These are phyloP conservation scores for Apotomis turbidana DNA, from an alignment of 2,888 invertebrate species.

Conservation along the genomic window DNA sequence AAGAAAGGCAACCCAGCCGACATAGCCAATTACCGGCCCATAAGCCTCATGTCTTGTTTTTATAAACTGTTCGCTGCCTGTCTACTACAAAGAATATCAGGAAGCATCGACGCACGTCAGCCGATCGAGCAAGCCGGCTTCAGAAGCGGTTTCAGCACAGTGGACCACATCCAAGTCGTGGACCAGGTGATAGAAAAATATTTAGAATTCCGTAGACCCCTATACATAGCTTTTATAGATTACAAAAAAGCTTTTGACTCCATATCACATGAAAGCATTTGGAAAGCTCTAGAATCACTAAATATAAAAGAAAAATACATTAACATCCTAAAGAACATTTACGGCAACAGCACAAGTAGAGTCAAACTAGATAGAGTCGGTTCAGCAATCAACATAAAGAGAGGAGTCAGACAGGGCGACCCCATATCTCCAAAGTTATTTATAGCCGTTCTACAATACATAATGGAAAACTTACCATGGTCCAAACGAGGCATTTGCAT, in stretches of 20 bases:
- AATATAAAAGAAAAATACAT: conserved; percentile 35
- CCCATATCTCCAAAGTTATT: not conserved
- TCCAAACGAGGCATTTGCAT: not conserved
- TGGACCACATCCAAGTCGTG: conserved; percentile 39
- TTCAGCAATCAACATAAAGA: not conserved
- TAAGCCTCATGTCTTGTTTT: not conserved
- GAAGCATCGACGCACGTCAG: conserved; percentile 34
- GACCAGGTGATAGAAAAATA: conserved; percentile 23
- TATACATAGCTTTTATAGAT: conserved; percentile 14
- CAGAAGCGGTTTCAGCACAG: conserved; percentile 35
- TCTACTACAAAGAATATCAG: not conserved
- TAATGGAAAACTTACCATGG: not conserved
- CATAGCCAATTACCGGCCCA: not conserved
- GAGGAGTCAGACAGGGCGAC: conserved; percentile 6
- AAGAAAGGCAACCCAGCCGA: not conserved
- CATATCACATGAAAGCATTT: conserved; percentile 3
- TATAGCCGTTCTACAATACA: conserved; percentile 2
- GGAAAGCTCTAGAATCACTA: conserved; percentile 31
- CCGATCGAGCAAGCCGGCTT: conserved; percentile 42
- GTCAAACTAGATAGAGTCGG: conserved; percentile 41
- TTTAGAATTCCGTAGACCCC: conserved; percentile 5
- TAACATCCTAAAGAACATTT: conserved; percentile 34
- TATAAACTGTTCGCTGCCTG: not conserved
- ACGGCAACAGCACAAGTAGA: conserved; percentile 37
- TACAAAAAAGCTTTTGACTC: conserved; percentile 1